A percentile compares a stretch with the other conserved stretches of the same genome.
Evolutionary conservation across 1,140 invertebrate genomes (phyloP).

Genomic region (Eupristina koningsbergeri): DNA sequence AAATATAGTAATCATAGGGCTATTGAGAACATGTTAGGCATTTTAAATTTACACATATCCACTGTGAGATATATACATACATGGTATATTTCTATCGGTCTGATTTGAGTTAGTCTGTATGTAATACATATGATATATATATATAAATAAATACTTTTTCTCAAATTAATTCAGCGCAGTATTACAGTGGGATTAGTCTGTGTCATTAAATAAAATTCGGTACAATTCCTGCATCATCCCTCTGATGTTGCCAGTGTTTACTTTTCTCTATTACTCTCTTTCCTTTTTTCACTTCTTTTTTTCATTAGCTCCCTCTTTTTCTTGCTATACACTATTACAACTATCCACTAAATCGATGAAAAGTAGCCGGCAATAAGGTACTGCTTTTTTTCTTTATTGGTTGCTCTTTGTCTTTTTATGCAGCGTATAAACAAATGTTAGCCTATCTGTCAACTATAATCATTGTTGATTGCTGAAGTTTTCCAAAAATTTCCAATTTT

Average conservation of each 20-base stretch:
- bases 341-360: conserved; percentile 31
- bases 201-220: conserved; percentile 25
- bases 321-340: not conserved
- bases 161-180: too few species aligned
- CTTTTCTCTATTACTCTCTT: not conserved
- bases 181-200: too few species aligned
- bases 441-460: not conserved
- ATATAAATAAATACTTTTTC: too few species aligned
- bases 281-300: not conserved
- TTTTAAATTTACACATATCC: too few species aligned
- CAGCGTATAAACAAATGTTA: conserved; percentile 5
- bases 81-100: too few species aligned
- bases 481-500: conserved; percentile 16
- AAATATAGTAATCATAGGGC: too few species aligned
- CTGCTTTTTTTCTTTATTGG: not conserved
- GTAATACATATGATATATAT: too few species aligned
- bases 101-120: too few species aligned
- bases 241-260: not conserved
- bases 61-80: too few species aligned
- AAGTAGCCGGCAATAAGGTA: conserved; percentile 12
- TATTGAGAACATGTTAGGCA: too few species aligned
- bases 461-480: not conserved
- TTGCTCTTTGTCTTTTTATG: not conserved
- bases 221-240: conserved; percentile 28
- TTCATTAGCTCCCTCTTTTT: not conserved